Evolutionary conservation across 2,888 invertebrate genomes (phyloP), one percentile per base, ranked within the genome.

Genomic region (Cremastinae sp.): DNA sequence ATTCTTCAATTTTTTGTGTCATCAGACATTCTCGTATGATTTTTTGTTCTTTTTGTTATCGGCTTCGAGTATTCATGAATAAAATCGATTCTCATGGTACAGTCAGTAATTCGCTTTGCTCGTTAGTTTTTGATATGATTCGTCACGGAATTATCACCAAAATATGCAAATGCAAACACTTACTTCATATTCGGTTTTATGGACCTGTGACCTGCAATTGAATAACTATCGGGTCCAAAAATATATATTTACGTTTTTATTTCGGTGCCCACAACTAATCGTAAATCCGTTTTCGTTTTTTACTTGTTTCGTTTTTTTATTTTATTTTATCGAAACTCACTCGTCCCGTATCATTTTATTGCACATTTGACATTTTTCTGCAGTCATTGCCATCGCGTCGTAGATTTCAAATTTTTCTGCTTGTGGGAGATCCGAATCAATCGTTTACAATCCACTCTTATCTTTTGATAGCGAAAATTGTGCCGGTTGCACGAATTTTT

Each of bases 91-190:
- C 28, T 28, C 28, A 5, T 28, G 28, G 28, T 28, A 28, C 28
- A 28, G 28, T 55, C 10, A 55, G 28, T 55, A n/a, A 39, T 20
- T 55, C 53, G 28, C 49, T 56, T 65, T 51, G 47, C 61, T 65
- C n/a, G 61, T 69, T 70, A 70, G 65, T 70, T 28, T 3, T 74
- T 74, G 76, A 77, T 77, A 77, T 77, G 76, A 53, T 56, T 70
- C 49, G 45, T 62, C 53, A 22, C 64, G 64, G 59, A 70, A 53
- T 59, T 45, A 37, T 59, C 16, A 35, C 37, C 37, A 37, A 43
- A 35, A 75, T 65, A 43, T 64, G 51, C 41, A 61, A 43, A 66
- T 75, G 65, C 75, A 68, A 62, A 68, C 39, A 66, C 37, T 12
- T 28, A 55, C 71, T 53, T 62, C 41, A 61, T 20, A 66, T 59